Evolutionary conservation across 2,113 vertebrate species (phyloP).

Genomic region (Aptenodytes patagonicus): DNA sequence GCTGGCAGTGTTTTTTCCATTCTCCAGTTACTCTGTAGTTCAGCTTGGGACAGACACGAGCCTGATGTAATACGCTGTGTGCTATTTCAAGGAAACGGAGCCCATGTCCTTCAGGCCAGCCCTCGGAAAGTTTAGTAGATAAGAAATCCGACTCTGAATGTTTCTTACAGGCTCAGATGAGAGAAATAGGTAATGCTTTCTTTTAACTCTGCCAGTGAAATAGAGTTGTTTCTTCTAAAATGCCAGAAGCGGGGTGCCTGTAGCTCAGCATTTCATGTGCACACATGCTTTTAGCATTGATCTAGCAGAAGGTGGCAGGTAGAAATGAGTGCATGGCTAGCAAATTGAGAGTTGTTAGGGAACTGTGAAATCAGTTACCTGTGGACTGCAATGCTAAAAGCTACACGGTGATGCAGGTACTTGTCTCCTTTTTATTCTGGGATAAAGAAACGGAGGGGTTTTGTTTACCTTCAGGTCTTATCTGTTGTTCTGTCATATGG

Average conservation of each 20-base stretch:
- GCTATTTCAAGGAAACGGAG: slow-evolving; percentile 35
- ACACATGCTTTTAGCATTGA: fast-evolving
- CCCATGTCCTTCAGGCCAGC: background rate
- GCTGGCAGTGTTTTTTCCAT: slow-evolving; percentile 49
- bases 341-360: background rate
- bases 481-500: background rate
- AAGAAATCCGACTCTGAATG: background rate
- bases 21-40: slow-evolving; percentile 48
- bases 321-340: background rate
- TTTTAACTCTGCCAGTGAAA: background rate
- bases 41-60: slow-evolving; percentile 48
- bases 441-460: background rate
- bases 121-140: background rate
- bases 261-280: background rate
- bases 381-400: background rate
- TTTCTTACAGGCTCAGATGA: background rate
- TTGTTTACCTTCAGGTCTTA: background rate
- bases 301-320: background rate
- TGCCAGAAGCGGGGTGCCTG: fast-evolving
- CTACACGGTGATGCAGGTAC: background rate
- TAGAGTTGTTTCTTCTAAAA: background rate
- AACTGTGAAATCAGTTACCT: background rate
- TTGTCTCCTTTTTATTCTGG: background rate
- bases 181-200: background rate
- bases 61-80: slow-evolving; percentile 33